Conservation (phyloP, 2,888 invertebrate genomes). For the Pristionchus exspectatus region DNA sequence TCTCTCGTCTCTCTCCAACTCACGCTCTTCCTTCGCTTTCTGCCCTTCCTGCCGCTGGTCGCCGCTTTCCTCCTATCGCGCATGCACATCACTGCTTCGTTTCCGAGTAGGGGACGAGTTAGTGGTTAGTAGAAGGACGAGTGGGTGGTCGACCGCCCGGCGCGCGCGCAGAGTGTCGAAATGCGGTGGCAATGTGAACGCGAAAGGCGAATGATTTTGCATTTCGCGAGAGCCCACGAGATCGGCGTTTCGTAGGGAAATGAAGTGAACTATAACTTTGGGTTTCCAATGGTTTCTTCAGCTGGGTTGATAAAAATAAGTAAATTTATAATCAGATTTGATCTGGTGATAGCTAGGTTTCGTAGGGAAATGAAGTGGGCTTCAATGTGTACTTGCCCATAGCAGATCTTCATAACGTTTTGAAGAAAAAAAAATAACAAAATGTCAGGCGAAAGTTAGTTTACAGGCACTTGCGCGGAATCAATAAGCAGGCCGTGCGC, state of each 20-base stretch:
- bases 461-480: too few relatives aligned
- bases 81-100: neutral
- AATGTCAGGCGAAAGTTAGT: too few relatives aligned
- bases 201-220: neutral
- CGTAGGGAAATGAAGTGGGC: too few relatives aligned
- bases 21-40: neutral
- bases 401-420: too few relatives aligned
- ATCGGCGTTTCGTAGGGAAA: neutral
- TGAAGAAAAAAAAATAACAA: too few relatives aligned
- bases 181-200: neutral
- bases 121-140: neutral
- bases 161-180: neutral
- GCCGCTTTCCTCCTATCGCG: slow-evolving; percentile 12
- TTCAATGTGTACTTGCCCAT: too few relatives aligned
- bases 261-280: neutral
- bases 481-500: too few relatives aligned
- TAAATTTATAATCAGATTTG: too few relatives aligned
- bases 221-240: neutral
- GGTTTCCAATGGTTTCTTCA: neutral
- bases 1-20: neutral
- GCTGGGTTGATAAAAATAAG: too few relatives aligned
- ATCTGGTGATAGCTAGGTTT: too few relatives aligned
- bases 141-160: neutral
- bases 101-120: neutral
- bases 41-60: neutral